Evolutionary conservation across 2,888 invertebrate species (phyloP).

Genomic region (Pandemis cinnamomeana): DNA sequence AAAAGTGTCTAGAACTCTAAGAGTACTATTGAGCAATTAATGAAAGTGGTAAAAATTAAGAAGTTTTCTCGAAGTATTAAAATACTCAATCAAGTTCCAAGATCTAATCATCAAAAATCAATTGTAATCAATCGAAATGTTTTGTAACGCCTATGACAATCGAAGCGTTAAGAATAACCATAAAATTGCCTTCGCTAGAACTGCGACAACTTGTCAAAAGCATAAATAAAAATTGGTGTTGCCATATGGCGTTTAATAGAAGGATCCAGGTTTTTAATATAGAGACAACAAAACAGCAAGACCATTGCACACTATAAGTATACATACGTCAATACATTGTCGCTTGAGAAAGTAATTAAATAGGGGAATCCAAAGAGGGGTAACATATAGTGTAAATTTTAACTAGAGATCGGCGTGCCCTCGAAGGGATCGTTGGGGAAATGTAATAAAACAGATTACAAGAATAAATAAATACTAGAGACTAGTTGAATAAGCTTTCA

Average conservation of each 20-base stretch:
- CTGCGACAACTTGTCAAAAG: constrained; percentile 14
- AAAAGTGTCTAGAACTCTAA: too few species aligned
- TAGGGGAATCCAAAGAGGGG: constrained; percentile 17
- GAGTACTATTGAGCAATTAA: background rate
- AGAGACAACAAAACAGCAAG: background rate
- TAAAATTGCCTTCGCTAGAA: constrained; percentile 33
- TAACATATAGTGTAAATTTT: constrained; percentile 9
- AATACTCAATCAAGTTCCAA: constrained; percentile 3
- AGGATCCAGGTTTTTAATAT: background rate
- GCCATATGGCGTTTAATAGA: background rate
- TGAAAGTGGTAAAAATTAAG: background rate
- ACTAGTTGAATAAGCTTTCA: constrained; percentile 36
- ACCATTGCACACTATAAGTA: background rate
- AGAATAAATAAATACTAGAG: constrained; percentile 15
- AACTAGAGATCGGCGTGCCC: constrained; percentile 9
- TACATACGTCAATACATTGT: background rate
- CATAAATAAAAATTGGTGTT: constrained; percentile 9
- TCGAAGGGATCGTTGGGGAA: constrained; percentile 20
- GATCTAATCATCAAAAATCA: constrained; percentile 17
- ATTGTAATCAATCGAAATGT: constrained; percentile 28
- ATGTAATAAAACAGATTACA: constrained; percentile 18
- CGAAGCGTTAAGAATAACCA: constrained; percentile 24
- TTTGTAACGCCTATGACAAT: constrained; percentile 26
- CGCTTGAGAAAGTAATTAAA: constrained; percentile 15
- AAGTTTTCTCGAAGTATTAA: background rate